Evolutionary conservation across 2,113 vertebrate genomes (phyloP), one percentile per base, ranked within the genome.

Genomic region (Sturnira hondurensis): DNA sequence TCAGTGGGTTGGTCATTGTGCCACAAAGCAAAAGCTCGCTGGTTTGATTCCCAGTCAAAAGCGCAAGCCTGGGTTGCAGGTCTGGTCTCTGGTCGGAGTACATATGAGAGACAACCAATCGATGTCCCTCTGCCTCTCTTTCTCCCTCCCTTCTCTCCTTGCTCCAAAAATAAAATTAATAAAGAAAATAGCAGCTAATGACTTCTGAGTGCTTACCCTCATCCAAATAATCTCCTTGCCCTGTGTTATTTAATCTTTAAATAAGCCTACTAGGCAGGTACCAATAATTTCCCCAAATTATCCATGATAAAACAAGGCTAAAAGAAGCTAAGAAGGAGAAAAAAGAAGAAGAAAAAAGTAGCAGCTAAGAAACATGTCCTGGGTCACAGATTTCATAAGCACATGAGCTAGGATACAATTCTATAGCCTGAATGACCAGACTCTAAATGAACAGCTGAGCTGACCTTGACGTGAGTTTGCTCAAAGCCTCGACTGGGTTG

Each of bases 341-440:
- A 50, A 22, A 56, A 56, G 9, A 54, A 54, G 19, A 19, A 56
- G 54, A 20, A 7, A 15, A 20, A 6, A 58, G 56, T 8, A 58
- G 22, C 56, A 76, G 24, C 63, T 47, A 89, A 31, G 12, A 82
- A 82, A 67, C 2, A 1, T 43, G 26, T 43, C 6, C 17, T 74
- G 7, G 11, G 36, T 81, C 31, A 70, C n/a, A 85, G 41, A 93
- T 15, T 85, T 76, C 54, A 89, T 10, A 85, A 83, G 28, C 41
- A 86, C 15, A 43, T 56, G 33, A 83, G 38, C 38, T 70, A 80
- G 31, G 15, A 50, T 4, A 5, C 68, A 88, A 91, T 56, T 63
- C 22, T 22, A 95, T 93, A 95, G 52, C 61, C n/a, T 56, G 94
- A 73, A 78, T 22, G 85, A 52, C 38, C 91, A 94, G 81, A 84